These are phyloP conservation scores for Phylloscopus trochilus DNA, from an alignment of 2,113 vertebrate genomes.

Conservation along the genomic window DNA sequence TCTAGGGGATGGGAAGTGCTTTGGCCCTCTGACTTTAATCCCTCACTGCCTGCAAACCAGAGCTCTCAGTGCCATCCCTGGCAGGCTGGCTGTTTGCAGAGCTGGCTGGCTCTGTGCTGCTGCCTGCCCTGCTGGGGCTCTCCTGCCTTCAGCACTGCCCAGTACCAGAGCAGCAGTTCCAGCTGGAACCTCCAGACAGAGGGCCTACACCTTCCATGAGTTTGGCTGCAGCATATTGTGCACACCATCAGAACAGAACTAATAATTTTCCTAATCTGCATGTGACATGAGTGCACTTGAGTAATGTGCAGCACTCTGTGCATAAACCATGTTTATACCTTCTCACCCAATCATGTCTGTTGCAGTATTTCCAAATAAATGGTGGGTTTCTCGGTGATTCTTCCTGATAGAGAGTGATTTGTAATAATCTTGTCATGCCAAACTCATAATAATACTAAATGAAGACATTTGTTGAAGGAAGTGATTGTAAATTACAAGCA, in stretches of 20 bases:
- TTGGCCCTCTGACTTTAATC: background rate
- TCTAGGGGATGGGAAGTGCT: background rate
- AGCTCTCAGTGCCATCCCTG: background rate
- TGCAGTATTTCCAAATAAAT: conserved; percentile 53
- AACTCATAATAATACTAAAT: conserved; percentile 72
- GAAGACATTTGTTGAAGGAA: conserved; percentile 74
- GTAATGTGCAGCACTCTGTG: background rate
- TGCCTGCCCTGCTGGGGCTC: background rate
- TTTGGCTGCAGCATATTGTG: background rate
- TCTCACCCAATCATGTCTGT: conserved; percentile 35
- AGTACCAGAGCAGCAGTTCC: background rate
- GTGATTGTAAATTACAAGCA: conserved; percentile 77
- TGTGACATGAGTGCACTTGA: conserved; percentile 7
- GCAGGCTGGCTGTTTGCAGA: background rate
- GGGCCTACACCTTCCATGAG: background rate
- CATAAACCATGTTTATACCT: conserved; percentile 59
- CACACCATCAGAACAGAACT: background rate
- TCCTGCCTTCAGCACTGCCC: background rate
- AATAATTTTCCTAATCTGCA: conserved; percentile 15
- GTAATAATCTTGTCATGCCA: conserved; percentile 73
- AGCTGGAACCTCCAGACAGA: background rate
- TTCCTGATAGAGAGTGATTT: conserved; percentile 65
- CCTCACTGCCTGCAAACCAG: background rate
- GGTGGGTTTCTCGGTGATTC: conserved; percentile 35
- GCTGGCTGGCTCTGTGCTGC: background rate